Percentiles rank a stretch among this genome's conserved stretches.
phyloP scores from a whole-genome alignment of 2,113 vertebrate species.

The Clarias batrachus region DNA sequence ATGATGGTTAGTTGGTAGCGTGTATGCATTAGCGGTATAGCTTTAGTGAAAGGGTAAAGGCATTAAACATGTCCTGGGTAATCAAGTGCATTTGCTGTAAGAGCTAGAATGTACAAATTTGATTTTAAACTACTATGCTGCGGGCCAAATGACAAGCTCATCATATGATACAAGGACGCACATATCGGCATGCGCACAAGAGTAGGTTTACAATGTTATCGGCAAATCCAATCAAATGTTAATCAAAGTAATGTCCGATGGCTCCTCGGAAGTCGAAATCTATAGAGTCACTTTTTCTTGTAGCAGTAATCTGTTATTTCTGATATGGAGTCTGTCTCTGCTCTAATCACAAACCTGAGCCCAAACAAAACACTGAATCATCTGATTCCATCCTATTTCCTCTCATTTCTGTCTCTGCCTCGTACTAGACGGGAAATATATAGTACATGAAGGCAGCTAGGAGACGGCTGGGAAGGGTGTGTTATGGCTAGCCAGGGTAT shows the following conservation, averaged over 20 bases:
- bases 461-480: background rate
- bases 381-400: background rate
- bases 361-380: conserved; percentile 12
- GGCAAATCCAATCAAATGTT: background rate
- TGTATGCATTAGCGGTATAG: background rate
- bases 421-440: background rate
- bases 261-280: background rate
- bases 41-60: background rate
- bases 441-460: background rate
- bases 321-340: background rate
- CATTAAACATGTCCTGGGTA: background rate
- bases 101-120: background rate
- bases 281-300: background rate
- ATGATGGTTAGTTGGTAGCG: background rate
- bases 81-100: background rate
- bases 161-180: background rate
- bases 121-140: background rate
- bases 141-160: background rate
- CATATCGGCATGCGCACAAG: background rate
- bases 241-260: background rate
- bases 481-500: conserved; percentile 6
- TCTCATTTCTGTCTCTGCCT: background rate
- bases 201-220: background rate
- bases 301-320: background rate
- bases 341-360: background rate